Base-by-base conservation (phyloP, 1,140 invertebrate genomes). In the Drosophila chauvacae region DNA sequence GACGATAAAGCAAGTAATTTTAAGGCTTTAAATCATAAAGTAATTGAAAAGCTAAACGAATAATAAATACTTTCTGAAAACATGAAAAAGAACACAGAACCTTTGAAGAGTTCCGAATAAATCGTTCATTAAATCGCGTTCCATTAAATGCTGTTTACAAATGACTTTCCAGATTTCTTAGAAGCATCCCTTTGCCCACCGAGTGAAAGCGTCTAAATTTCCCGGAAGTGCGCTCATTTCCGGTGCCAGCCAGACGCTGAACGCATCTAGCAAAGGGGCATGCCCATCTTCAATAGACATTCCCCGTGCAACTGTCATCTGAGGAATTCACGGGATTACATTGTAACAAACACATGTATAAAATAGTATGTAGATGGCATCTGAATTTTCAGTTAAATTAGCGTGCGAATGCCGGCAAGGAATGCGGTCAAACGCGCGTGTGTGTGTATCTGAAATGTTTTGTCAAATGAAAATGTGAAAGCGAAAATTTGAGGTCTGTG, bases 361-460 rank as follows among this genome's bases (percentile, higher is more conserved):
- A 7, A 11, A 35, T n/a, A 66, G 45, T 66, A 51, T 42, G 65
- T 35, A 45, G 37, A 71, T 59, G 53, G 53, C 63, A 77, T 68
- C 56, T 55, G 77, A 57, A 81, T 65, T 63, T 77, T 60, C 72
- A 58, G 37, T 51, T 55, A 72, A 81, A 81, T 81, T 81, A 81
- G 79, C 79, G 57, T 63, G 28, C 37, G 30, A 77, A 61, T 50
- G 65, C 53, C 41, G 62, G 47, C 26, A 64, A 76, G 68, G 39
- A 55, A 66, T 56, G 56, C 55, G 53, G 60, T 56, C 56, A 50
- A 39, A 60, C n/a, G 28, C 53, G 16, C 16, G 45, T 48, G 23
- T 10, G 16, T 3, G 30, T 59, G 7, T 59, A 9, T 55, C 26
- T 14, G 30, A 55, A 77, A 60, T 76, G 60, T 75, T 74, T 64